Conservation (phyloP, 2,113 vertebrate genomes). For the Brienomyrus brachyistius region DNA sequence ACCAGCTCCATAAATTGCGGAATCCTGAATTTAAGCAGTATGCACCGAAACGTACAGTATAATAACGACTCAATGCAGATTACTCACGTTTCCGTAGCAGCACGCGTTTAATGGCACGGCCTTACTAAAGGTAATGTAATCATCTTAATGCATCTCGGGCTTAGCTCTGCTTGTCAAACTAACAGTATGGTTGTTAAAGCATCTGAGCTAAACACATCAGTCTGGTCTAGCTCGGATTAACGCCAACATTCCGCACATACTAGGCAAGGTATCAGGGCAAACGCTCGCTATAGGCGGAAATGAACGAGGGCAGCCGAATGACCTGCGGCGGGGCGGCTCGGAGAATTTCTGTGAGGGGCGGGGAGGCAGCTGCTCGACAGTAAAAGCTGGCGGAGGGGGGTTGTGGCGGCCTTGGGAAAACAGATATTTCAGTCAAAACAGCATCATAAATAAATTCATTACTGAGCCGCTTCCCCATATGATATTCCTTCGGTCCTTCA, state of each 20-base stretch:
- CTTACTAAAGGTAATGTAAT: neutral
- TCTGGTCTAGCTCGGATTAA: neutral
- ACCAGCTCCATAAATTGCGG: neutral
- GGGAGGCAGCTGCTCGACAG: neutral
- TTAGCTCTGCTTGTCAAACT: neutral
- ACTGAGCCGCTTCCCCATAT: neutral
- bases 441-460: neutral
- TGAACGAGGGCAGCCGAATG: neutral
- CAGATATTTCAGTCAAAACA: neutral
- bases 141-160: neutral
- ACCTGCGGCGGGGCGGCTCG: no score
- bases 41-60: neutral
- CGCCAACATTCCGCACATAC: neutral
- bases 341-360: no score
- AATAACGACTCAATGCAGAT: neutral
- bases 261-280: neutral
- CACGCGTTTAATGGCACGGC: neutral
- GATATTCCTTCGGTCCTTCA: neutral
- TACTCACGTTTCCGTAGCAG: neutral
- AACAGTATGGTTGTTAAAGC: neutral
- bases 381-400: neutral
- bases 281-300: neutral
- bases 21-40: neutral
- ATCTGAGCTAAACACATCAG: neutral
- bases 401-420: neutral